phyloP scores from a whole-genome alignment of 1,140 invertebrate genomes.

The Lucilia cuprina region DNA sequence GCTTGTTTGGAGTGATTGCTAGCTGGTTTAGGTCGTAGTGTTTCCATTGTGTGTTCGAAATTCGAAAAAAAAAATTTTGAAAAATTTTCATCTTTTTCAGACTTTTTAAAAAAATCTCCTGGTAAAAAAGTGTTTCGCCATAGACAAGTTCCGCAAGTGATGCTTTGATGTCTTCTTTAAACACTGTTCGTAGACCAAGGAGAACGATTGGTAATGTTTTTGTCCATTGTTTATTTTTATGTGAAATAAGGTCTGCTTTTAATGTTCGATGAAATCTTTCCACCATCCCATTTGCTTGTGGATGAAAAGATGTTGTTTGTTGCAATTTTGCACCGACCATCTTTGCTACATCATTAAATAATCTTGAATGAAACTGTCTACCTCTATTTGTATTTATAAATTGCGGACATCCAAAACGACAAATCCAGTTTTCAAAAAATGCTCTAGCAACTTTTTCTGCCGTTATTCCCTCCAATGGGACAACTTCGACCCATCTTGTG shows the following conservation, averaged over 20 bases:
- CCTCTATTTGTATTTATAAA: slow-evolving; percentile 53
- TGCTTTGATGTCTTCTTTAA: slow-evolving; percentile 39
- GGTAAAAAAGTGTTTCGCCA: slow-evolving; percentile 50
- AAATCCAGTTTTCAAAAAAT: slow-evolving; percentile 50
- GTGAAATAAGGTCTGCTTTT: too few relatives aligned
- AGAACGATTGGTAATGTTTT: slow-evolving; percentile 43
- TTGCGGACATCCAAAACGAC: slow-evolving; percentile 43
- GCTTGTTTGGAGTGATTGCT: too few relatives aligned
- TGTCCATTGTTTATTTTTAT: neutral
- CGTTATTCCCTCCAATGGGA: slow-evolving; percentile 51
- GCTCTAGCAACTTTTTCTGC: slow-evolving; percentile 47
- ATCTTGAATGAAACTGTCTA: slow-evolving; percentile 49
- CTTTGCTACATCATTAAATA: slow-evolving; percentile 44
- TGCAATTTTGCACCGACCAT: slow-evolving; percentile 42
- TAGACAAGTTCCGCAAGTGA: slow-evolving; percentile 40
- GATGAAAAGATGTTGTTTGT: slow-evolving; percentile 54
- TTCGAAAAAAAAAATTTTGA: too few relatives aligned
- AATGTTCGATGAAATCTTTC: neutral
- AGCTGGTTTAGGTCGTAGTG: too few relatives aligned
- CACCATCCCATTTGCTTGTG: slow-evolving; percentile 47
- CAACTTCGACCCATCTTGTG: slow-evolving; percentile 60
- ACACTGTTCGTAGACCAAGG: slow-evolving; percentile 43
- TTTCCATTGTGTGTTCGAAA: too few relatives aligned
- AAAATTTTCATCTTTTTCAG: too few relatives aligned
- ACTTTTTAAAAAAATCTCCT: slow-evolving; percentile 54